These are phyloP conservation scores for Pachydiplax longipennis DNA, from an alignment of 2,888 invertebrate species.

Conservation along the genomic window DNA sequence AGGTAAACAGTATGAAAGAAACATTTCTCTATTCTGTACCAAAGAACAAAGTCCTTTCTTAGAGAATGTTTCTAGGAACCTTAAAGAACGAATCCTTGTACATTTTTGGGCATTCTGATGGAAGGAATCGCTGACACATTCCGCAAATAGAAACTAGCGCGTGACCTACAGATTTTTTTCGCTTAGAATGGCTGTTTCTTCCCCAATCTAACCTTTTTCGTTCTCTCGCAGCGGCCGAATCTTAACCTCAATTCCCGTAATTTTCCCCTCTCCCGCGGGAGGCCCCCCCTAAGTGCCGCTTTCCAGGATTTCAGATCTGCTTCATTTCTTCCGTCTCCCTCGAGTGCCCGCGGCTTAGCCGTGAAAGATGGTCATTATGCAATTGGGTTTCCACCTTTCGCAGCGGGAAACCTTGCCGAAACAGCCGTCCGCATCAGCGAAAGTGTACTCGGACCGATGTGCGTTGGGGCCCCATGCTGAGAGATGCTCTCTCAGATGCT, in stretches of 20 bases:
- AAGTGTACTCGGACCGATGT: background rate
- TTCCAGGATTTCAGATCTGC: background rate
- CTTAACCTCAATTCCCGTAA: constrained; percentile 6
- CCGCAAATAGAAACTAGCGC: no score
- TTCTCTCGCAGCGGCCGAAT: background rate
- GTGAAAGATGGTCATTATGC: constrained; percentile 5
- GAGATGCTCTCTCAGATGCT: no score
- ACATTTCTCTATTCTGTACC: no score
- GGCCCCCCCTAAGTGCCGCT: background rate
- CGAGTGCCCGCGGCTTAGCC: constrained; percentile 3
- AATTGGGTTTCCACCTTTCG: background rate
- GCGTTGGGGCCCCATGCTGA: no score
- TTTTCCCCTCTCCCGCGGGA: background rate
- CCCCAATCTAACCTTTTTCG: background rate
- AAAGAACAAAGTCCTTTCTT: no score
- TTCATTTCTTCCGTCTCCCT: background rate
- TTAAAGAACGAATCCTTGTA: no score
- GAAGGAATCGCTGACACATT: no score
- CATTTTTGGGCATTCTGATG: no score
- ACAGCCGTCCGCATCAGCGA: background rate
- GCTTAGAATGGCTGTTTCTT: no score
- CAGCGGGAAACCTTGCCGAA: background rate
- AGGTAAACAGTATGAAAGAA: no score
- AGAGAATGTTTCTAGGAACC: no score
- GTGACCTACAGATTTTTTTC: no score